These are phyloP conservation scores for Pteropus rufus DNA, from an alignment of 2,797 vertebrate genomes.

Conservation along the genomic window DNA sequence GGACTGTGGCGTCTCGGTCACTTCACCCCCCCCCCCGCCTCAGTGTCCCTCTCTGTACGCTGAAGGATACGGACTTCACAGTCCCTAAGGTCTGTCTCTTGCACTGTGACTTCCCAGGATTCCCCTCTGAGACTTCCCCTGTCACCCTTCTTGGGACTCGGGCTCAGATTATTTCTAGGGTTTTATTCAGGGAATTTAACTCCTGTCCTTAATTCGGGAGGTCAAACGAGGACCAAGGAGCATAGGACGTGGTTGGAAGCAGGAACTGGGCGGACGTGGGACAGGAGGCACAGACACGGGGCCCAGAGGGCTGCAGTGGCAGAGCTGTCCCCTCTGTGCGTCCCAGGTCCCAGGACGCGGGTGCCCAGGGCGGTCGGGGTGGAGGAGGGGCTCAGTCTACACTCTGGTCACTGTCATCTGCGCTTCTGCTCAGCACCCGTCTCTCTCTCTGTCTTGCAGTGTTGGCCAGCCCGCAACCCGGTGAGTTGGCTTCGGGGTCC, in stretches of 20 bases:
- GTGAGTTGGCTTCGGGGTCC: constrained; percentile 51
- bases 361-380: accelerated
- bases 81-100: not conserved
- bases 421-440: not conserved
- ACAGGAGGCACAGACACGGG: not conserved
- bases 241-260: not conserved
- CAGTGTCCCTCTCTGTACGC: not conserved
- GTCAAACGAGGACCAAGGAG: not conserved
- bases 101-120: not conserved
- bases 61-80: not conserved
- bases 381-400: not conserved
- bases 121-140: not conserved
- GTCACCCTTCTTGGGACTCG: not conserved
- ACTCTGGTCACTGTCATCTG: no score
- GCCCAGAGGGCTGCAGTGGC: no score
- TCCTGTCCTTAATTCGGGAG: not conserved
- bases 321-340: no score
- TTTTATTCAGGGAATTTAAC: not conserved
- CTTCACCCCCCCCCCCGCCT: not conserved
- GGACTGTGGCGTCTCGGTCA: not conserved
- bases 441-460: constrained; percentile 41
- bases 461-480: not conserved
- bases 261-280: not conserved
- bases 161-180: not conserved
- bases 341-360: not conserved